phyloP scores from a whole-genome alignment of 2,113 vertebrate genomes.

The Antennarius striatus region DNA sequence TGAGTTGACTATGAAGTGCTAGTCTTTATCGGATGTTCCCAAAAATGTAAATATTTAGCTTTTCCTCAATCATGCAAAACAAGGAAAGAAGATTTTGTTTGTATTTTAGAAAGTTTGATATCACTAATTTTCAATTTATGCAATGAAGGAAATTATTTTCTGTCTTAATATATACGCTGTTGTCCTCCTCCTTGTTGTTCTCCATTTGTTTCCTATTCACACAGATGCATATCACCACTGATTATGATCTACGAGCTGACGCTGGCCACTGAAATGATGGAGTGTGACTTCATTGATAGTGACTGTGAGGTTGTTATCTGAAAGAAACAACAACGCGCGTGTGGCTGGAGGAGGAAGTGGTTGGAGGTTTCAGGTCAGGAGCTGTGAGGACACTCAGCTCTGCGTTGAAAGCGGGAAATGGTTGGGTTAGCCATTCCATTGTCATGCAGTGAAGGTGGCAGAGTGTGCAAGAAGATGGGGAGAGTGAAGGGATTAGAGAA shows the following conservation, averaged over 20 bases:
- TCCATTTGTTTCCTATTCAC: not conserved
- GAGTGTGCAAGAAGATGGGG: conserved; percentile 26
- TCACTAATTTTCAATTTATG: too few relatives aligned
- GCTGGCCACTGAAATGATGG: conserved; percentile 12
- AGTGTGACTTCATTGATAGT: conserved; percentile 44
- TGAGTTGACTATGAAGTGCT: conserved; percentile 47
- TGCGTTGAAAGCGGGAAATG: conserved; percentile 11
- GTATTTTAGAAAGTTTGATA: too few relatives aligned
- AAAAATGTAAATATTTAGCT: conserved; percentile 24
- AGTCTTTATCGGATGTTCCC: conserved; percentile 15
- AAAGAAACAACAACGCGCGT: conserved; percentile 35
- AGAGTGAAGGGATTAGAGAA: conserved; percentile 56
- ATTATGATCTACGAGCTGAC: conserved; percentile 42
- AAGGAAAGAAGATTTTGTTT: not conserved
- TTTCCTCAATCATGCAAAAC: conserved; percentile 3
- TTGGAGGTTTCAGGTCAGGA: conserved; percentile 10
- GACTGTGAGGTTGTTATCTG: conserved; percentile 48
- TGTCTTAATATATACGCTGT: not conserved
- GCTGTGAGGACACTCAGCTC: not conserved
- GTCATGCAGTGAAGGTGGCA: conserved; percentile 21
- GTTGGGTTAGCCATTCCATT: not conserved
- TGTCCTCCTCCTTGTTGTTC: too few relatives aligned
- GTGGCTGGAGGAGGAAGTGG: not conserved
- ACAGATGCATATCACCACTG: conserved; percentile 8
- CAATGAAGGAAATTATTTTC: not conserved